Percentiles rank a stretch among this genome's conserved stretches.
Conservation (phyloP, 2,888 invertebrate genomes). For the Ophion slaviceki region DNA sequence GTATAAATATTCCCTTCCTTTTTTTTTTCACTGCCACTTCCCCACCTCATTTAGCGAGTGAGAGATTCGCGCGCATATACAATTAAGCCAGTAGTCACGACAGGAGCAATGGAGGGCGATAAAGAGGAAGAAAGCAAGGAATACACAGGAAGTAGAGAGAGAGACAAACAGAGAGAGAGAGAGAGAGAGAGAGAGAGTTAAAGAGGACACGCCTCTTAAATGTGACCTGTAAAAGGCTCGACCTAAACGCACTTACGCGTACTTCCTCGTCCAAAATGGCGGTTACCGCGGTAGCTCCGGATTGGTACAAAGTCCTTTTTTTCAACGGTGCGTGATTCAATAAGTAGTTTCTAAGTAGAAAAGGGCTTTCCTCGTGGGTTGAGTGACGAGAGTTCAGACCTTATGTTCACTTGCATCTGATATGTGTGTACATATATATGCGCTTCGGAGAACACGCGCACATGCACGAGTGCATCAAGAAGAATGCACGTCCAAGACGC, state of each 20-base stretch:
- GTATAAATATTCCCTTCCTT: conserved; percentile 13
- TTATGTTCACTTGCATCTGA: neutral
- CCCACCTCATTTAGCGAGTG: conserved; percentile 54
- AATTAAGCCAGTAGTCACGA: conserved; percentile 60
- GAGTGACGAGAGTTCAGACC: neutral
- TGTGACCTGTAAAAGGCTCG: conserved; percentile 61
- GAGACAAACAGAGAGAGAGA: no score
- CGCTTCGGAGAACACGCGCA: conserved; percentile 1
- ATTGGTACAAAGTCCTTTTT: conserved; percentile 62
- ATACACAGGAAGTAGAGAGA: neutral
- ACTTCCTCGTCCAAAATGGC: conserved; percentile 72
- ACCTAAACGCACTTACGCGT: conserved; percentile 61
- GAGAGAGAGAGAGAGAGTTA: neutral
- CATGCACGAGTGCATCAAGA: conserved; percentile 4
- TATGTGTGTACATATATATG: neutral
- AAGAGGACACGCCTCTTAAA: conserved; percentile 64
- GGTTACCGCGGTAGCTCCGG: conserved; percentile 59
- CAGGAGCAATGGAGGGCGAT: conserved; percentile 36
- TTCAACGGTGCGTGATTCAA: conserved; percentile 65
- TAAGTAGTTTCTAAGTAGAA: neutral
- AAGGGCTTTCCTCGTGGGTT: neutral
- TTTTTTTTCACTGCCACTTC: conserved; percentile 29
- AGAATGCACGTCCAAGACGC: neutral
- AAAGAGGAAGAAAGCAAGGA: neutral
- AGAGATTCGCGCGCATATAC: conserved; percentile 49